Base-by-base conservation (phyloP, 2,888 invertebrate genomes). In the Tricholauxania praeusta region DNA sequence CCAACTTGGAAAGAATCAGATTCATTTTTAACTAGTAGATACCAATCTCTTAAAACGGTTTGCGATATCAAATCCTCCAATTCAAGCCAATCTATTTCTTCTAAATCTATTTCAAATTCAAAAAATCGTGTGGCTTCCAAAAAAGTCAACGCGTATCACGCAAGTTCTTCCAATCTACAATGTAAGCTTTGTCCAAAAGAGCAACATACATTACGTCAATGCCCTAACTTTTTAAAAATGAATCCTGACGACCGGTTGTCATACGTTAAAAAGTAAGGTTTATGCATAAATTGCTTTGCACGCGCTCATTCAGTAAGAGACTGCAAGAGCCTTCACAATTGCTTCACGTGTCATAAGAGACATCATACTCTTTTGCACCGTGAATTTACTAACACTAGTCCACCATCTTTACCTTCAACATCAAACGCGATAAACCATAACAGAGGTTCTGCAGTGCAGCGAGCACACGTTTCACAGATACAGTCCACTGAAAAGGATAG, bases 171-270 rank as follows among this genome's bases (percentile, higher is more conserved):
- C 4, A 55, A 22, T 39, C 62, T 62, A 6, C 52, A 32, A 12
- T 75, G 74, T 17, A 66, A 67, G 48, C 8, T 74, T 10, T 75
- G 68, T 52, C 64, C 72, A 6, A 69, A 64, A 12, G 70, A 73
- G 17, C 60, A 17, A 14, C 75, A 75, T 71, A 22, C 62, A 5
- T 73, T 76, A 2, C 72, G 74, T 12, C 69, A 72, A 28, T 76
- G 75, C 17, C 64, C 64, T 0, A 52, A 49, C 1, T 74, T 76
- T 32, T 19, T 75, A 4, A 53, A 64, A 32, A 67, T 75, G 53
- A 60, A 47, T 32, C 47, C 64, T 3, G 51, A 22, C 1, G 52
- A 71, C n/a, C n/a, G n/a, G n/a, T n/a, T n/a, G n/a, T n/a, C n/a
- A n/a, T n/a, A n/a, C n/a, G n/a, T n/a, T n/a, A 64, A 51, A 14